These are phyloP conservation scores for Yponomeuta evonymella DNA, from an alignment of 2,888 invertebrate genomes.

Conservation along the genomic window DNA sequence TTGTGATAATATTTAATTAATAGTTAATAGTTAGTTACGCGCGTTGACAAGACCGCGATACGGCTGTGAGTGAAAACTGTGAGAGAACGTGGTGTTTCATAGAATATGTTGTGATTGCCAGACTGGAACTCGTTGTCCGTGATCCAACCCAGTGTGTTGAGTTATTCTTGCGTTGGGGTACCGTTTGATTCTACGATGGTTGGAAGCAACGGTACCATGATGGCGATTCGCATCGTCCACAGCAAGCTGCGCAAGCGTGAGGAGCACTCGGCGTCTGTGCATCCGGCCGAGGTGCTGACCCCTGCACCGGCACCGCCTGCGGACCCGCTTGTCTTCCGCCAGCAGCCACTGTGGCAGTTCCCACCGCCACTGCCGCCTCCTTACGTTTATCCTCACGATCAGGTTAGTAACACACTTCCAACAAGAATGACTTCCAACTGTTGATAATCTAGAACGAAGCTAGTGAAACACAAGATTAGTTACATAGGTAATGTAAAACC, in stretches of 20 bases:
- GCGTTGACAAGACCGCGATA: constrained; percentile 57
- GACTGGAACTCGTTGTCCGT: constrained; percentile 71
- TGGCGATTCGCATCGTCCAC: constrained; percentile 93
- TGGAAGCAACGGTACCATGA: constrained; percentile 90
- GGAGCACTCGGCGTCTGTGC: constrained; percentile 83
- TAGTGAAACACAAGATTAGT: not conserved
- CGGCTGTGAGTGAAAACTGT: constrained; percentile 74
- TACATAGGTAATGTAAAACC: not conserved
- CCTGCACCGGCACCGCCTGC: constrained; percentile 66
- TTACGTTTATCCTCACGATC: constrained; percentile 85
- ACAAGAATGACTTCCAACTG: constrained; percentile 20
- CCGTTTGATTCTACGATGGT: constrained; percentile 79
- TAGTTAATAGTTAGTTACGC: constrained; percentile 68
- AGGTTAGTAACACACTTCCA: constrained; percentile 75
- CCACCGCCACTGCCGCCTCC: constrained; percentile 87
- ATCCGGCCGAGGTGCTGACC: constrained; percentile 80
- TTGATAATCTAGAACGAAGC: constrained; percentile 30
- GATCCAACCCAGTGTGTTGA: constrained; percentile 67
- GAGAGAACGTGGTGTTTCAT: constrained; percentile 36
- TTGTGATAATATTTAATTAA: constrained; percentile 71
- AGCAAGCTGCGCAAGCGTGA: constrained; percentile 92
- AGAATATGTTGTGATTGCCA: constrained; percentile 70
- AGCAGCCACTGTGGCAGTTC: constrained; percentile 88
- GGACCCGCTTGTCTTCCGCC: constrained; percentile 78
- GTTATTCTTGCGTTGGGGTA: constrained; percentile 65